These are phyloP conservation scores for Pandion haliaetus DNA, from an alignment of 2,113 vertebrate genomes.

Conservation along the genomic window DNA sequence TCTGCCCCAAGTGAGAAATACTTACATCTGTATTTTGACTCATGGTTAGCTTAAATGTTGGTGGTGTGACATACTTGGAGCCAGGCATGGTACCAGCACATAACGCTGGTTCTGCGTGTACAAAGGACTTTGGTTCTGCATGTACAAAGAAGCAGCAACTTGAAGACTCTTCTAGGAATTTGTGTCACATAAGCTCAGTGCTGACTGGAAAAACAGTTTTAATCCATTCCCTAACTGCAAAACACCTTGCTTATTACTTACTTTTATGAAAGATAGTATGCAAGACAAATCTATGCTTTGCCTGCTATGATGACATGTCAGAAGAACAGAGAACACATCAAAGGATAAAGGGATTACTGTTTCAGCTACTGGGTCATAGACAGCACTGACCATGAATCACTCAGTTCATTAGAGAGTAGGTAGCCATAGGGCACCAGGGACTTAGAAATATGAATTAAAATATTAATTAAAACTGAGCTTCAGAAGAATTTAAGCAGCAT, in stretches of 20 bases:
- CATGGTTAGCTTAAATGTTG: neutral
- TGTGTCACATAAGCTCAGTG: neutral
- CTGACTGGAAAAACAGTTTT: neutral
- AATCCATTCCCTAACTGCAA: neutral
- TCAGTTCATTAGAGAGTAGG: neutral
- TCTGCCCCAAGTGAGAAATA: neutral
- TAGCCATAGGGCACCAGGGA: neutral
- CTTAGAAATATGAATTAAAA: neutral
- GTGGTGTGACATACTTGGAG: neutral
- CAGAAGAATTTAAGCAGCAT: neutral
- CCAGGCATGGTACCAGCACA: neutral
- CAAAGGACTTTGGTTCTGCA: neutral
- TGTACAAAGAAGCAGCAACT: neutral
- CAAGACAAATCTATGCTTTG: neutral
- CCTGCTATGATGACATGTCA: neutral
- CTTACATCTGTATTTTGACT: neutral
- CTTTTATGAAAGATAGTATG: neutral
- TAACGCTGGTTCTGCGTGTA: neutral
- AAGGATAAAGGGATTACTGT: neutral
- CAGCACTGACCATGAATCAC: neutral
- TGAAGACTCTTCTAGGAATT: neutral
- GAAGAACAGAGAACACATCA: neutral
- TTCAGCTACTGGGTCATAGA: neutral
- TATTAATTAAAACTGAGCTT: neutral
- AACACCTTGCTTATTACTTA: neutral